Conservation (phyloP, 2,113 vertebrate species). For the Brachypteracias leptosomus region DNA sequence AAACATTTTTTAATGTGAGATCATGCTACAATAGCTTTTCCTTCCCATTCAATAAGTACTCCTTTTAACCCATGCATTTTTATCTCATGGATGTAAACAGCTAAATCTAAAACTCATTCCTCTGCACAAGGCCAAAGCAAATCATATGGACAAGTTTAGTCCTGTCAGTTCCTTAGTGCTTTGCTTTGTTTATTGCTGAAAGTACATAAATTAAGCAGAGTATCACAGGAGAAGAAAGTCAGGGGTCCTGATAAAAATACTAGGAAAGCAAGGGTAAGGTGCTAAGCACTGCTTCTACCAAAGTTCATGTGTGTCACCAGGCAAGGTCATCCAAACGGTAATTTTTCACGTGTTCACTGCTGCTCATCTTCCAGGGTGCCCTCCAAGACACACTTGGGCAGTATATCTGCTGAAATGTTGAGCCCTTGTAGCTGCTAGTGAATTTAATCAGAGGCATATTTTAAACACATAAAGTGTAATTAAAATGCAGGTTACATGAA, state of each 20-base stretch:
- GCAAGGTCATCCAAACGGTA: neutral
- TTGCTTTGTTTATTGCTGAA: neutral
- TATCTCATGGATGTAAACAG: neutral
- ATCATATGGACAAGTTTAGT: neutral
- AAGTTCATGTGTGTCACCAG: neutral
- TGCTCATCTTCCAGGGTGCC: neutral
- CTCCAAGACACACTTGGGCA: neutral
- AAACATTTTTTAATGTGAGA: conserved; percentile 15
- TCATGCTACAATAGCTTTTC: neutral
- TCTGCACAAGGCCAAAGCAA: neutral
- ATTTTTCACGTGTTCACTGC: neutral
- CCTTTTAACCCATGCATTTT: neutral
- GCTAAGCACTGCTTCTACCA: neutral
- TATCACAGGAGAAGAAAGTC: neutral
- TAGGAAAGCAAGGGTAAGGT: neutral
- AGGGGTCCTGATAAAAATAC: neutral
- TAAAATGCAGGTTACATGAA: neutral
- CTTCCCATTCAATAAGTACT: neutral
- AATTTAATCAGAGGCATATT: neutral
- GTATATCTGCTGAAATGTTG: neutral
- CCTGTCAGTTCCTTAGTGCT: neutral
- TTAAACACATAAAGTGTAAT: neutral
- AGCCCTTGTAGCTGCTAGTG: neutral
- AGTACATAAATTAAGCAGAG: neutral
- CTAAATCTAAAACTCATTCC: neutral